Evolutionary conservation across 2,113 vertebrate genomes (phyloP).

Genomic region (Penelope pileata): DNA sequence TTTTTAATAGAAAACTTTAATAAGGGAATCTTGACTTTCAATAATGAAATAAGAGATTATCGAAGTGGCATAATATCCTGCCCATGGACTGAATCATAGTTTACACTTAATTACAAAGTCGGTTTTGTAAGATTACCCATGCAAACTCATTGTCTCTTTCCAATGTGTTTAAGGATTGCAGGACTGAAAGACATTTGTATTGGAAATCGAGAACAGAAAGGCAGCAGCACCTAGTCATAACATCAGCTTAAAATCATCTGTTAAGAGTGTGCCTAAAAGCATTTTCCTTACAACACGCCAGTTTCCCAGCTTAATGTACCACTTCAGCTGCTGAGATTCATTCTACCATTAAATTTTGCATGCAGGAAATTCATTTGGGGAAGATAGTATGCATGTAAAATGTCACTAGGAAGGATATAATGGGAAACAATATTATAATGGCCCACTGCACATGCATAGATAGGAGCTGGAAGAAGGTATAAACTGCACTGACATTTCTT

Average conservation of each 20-base stretch:
- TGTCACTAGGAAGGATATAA: not conserved
- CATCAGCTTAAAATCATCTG: not conserved
- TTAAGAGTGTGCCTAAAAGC: not conserved
- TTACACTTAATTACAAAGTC: constrained; percentile 58
- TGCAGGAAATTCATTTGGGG: not conserved
- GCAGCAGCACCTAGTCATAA: not conserved
- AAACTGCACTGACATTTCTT: not conserved
- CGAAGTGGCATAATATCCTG: constrained; percentile 4
- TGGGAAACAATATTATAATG: not conserved
- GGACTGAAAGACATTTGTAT: not conserved
- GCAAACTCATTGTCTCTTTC: constrained; percentile 8
- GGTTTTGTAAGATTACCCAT: not conserved
- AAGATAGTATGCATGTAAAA: not conserved
- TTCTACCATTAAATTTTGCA: not conserved
- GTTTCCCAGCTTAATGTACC: not conserved
- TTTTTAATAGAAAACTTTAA: constrained; percentile 65
- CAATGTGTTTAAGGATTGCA: not conserved
- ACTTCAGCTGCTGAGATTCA: not conserved
- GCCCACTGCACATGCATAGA: not conserved
- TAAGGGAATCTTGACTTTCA: constrained; percentile 56
- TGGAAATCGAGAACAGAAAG: not conserved
- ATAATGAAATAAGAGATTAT: constrained; percentile 63
- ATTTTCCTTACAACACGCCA: not conserved
- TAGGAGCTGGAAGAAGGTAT: not conserved
- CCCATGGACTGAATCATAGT: constrained; percentile 44